phyloP scores from a whole-genome alignment of 2,797 vertebrate species.

The Siniperca obscura region DNA sequence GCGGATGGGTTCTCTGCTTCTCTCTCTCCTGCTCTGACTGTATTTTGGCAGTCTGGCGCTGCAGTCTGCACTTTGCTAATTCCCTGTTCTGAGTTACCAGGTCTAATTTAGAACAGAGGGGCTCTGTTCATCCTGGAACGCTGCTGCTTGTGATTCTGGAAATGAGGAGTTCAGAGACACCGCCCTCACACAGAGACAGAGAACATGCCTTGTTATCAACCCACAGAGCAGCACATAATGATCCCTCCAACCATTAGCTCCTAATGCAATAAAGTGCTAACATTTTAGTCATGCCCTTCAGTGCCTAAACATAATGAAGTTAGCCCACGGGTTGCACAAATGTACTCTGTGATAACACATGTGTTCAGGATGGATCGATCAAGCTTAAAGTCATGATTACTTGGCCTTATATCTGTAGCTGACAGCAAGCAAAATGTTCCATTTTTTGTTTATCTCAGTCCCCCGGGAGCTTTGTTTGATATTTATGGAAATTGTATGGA shows the following conservation, averaged over 20 bases:
- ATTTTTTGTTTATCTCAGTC: constrained; percentile 52
- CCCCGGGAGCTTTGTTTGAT: constrained; percentile 54
- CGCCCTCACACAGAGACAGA: constrained; percentile 78
- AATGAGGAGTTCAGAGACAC: constrained; percentile 78
- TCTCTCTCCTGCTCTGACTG: constrained; percentile 35
- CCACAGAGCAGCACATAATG: constrained; percentile 79
- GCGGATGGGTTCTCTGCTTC: constrained; percentile 35
- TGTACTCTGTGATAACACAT: constrained; percentile 64
- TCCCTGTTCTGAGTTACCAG: constrained; percentile 68
- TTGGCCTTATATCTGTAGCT: constrained; percentile 43
- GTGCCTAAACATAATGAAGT: constrained; percentile 74
- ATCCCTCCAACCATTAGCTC: constrained; percentile 78
- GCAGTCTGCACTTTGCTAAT: constrained; percentile 67
- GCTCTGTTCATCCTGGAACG: constrained; percentile 78
- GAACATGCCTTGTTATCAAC: constrained; percentile 82
- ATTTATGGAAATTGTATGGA: constrained; percentile 67
- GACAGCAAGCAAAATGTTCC: constrained; percentile 48
- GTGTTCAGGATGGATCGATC: constrained; percentile 65
- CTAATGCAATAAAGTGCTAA: constrained; percentile 80
- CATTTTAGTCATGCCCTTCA: constrained; percentile 77
- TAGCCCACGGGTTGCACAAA: constrained; percentile 72
- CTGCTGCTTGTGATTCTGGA: constrained; percentile 80
- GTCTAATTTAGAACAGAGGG: constrained; percentile 81
- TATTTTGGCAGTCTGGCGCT: constrained; percentile 47
- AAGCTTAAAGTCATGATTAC: constrained; percentile 54